Evolutionary conservation across 2,797 vertebrate genomes (phyloP).

Genomic region (Takifugu ocellatus): DNA sequence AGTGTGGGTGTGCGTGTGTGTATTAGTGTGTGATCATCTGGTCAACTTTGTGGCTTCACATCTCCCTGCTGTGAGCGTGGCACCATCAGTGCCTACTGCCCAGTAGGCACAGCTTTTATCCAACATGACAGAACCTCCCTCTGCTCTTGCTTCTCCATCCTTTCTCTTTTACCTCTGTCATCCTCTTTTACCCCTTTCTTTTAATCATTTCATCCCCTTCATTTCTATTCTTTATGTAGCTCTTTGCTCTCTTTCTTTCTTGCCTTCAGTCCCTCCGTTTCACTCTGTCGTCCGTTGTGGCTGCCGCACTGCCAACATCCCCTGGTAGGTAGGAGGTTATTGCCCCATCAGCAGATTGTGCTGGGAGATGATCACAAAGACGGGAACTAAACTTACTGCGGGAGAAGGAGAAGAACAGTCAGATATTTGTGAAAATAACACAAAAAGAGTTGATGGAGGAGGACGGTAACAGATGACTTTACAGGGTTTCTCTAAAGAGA

Average conservation of each 20-base stretch:
- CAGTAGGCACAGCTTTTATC: slow-evolving; percentile 68
- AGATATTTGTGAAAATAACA: slow-evolving; percentile 4
- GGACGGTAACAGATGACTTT: background rate
- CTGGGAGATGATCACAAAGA: slow-evolving; percentile 31
- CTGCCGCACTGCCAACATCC: slow-evolving; percentile 38
- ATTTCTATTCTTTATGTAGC: slow-evolving; percentile 34
- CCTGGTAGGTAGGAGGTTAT: slow-evolving; percentile 29
- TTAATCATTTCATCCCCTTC: slow-evolving; percentile 49
- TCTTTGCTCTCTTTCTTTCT: slow-evolving; percentile 35
- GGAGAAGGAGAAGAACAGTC: slow-evolving; percentile 11
- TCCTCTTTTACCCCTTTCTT: slow-evolving; percentile 43
- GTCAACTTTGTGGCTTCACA: slow-evolving; percentile 55
- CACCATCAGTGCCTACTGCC: slow-evolving; percentile 60
- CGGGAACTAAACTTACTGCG: background rate
- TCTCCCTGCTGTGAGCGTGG: slow-evolving; percentile 57
- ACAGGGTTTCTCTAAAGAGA: slow-evolving; percentile 1
- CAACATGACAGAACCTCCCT: slow-evolving; percentile 56
- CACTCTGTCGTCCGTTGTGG: slow-evolving; percentile 37
- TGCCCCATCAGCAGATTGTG: slow-evolving; percentile 36
- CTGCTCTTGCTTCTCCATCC: slow-evolving; percentile 30
- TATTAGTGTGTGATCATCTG: slow-evolving; percentile 39
- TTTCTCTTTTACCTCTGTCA: slow-evolving; percentile 40
- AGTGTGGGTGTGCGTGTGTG: background rate
- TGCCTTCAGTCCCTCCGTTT: slow-evolving; percentile 28
- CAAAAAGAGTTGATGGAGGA: background rate